Percentiles rank a stretch among this genome's conserved stretches.
phyloP scores from a whole-genome alignment of 2,888 invertebrate genomes.

The Nesidiocoris tenuis region DNA sequence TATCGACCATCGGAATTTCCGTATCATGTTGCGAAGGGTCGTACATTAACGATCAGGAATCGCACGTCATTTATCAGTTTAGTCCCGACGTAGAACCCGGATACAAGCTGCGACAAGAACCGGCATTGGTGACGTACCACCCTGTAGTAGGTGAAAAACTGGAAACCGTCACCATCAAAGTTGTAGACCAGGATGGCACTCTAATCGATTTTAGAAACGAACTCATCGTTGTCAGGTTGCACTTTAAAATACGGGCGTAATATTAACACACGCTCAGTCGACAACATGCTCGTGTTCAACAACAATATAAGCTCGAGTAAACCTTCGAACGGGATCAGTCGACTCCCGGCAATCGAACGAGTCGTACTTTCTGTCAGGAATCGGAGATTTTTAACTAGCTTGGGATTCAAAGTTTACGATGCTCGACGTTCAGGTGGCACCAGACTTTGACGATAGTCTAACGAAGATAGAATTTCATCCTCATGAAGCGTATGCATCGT shows the following conservation, averaged over 20 bases:
- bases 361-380: background rate
- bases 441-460: conserved; percentile 39
- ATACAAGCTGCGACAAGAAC: conserved; percentile 29
- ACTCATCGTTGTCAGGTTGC: background rate
- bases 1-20: background rate
- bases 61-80: conserved; percentile 37
- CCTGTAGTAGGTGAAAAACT: conserved; percentile 7
- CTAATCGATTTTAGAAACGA: conserved; percentile 37
- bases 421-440: conserved; percentile 28
- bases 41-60: conserved; percentile 2
- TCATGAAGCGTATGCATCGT: conserved; percentile 51
- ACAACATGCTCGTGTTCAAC: background rate
- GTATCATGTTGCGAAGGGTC: conserved; percentile 26
- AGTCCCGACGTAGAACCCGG: conserved; percentile 34
- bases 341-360: background rate
- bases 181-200: conserved; percentile 35
- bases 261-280: background rate
- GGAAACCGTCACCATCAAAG: conserved; percentile 21
- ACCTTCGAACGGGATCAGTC: background rate
- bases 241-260: background rate
- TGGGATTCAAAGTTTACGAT: conserved; percentile 9
- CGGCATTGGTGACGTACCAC: conserved; percentile 22
- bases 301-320: background rate
- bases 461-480: conserved; percentile 46
- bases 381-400: background rate